Conservation (phyloP, 2,888 invertebrate genomes). For the Pyralis farinalis region DNA sequence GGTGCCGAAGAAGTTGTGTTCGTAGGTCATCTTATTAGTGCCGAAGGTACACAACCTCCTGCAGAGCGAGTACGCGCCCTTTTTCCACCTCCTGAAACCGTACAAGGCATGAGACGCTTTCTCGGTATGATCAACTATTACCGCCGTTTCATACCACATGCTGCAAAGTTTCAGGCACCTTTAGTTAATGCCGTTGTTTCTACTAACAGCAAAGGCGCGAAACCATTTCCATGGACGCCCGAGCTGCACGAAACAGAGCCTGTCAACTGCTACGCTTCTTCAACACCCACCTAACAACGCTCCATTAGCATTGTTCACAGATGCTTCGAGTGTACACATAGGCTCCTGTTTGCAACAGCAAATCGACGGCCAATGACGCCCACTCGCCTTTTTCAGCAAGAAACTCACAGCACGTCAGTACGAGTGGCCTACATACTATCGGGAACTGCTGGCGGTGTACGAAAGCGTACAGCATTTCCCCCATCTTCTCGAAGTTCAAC, state of each 20-base stretch:
- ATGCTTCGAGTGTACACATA: constrained; percentile 40
- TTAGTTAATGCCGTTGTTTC: constrained; percentile 12
- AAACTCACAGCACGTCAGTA: constrained; percentile 32
- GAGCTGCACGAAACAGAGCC: constrained; percentile 7
- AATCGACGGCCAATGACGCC: constrained; percentile 25
- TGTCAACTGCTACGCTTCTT: constrained; percentile 5
- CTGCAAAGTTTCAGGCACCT: constrained; percentile 17
- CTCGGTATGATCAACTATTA: constrained; percentile 13
- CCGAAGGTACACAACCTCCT: constrained; percentile 12
- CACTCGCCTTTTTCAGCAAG: constrained; percentile 41
- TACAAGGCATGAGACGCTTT: constrained; percentile 14
- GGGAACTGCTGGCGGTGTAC: constrained; percentile 46
- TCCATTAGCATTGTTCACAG: constrained; percentile 25
- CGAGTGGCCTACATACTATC: constrained; percentile 44
- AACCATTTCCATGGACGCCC: constrained; percentile 10
- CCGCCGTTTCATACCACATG: constrained; percentile 15
- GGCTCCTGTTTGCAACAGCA: constrained; percentile 41
- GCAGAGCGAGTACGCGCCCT: constrained; percentile 24
- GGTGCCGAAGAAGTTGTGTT: constrained; percentile 13
- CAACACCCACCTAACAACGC: constrained; percentile 23
- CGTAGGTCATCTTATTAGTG: constrained; percentile 12
- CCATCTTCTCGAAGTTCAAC: constrained; percentile 40
- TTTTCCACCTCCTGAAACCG: constrained; percentile 19
- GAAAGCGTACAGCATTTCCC: constrained; percentile 37
- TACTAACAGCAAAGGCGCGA: constrained; percentile 11